These are phyloP conservation scores for Zaprionus ornatus DNA, from an alignment of 1,140 invertebrate genomes.

Conservation along the genomic window DNA sequence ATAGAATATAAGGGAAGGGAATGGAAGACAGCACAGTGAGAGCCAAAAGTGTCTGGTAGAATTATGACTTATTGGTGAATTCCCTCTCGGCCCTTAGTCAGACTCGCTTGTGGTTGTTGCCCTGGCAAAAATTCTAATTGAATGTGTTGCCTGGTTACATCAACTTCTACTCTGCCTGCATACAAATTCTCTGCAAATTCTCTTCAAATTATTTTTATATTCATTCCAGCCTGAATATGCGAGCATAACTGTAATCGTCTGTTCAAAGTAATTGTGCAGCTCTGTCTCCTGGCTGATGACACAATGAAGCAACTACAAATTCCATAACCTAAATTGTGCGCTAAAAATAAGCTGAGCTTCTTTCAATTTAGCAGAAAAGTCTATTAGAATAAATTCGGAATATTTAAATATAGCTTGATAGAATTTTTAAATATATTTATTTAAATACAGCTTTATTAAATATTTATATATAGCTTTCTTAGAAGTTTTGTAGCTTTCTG, in stretches of 20 bases:
- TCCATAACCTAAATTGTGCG: background rate
- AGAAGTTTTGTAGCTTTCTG: no score
- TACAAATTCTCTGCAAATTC: slow-evolving; percentile 29
- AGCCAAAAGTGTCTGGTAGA: slow-evolving; percentile 51
- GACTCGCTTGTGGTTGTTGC: background rate
- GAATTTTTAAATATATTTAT: no score
- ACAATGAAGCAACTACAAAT: background rate
- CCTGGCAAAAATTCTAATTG: slow-evolving; percentile 56
- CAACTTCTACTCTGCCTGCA: slow-evolving; percentile 36
- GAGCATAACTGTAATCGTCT: slow-evolving; percentile 1
- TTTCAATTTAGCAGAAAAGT: background rate
- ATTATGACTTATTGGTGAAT: slow-evolving; percentile 61
- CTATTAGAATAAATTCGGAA: no score
- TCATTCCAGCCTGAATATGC: background rate
- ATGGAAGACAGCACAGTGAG: slow-evolving; percentile 37
- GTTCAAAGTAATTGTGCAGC: slow-evolving; percentile 1
- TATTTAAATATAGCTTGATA: no score
- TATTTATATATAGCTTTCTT: no score
- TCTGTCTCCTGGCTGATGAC: background rate
- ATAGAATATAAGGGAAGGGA: background rate
- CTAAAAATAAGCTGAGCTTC: background rate
- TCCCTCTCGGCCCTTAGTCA: slow-evolving; percentile 14
- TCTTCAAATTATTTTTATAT: slow-evolving; percentile 6
- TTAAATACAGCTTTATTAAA: no score
- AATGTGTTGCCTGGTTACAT: slow-evolving; percentile 50